These are phyloP conservation scores for Ceratina australensis DNA, from an alignment of 1,140 invertebrate species.

Conservation along the genomic window DNA sequence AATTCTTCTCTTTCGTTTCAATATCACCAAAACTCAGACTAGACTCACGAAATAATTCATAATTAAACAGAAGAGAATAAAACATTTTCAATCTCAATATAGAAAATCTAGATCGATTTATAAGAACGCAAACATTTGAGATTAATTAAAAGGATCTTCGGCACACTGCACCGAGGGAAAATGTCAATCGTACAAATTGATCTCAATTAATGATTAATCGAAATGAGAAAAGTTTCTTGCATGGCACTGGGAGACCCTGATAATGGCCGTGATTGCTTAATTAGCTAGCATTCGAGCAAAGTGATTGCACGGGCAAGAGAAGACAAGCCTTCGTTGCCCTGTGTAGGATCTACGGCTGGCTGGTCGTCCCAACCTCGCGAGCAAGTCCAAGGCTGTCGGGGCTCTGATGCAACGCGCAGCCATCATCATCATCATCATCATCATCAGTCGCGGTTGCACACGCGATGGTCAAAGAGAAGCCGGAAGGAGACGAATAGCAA, in stretches of 20 bases:
- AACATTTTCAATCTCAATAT: no score
- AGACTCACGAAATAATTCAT: no score
- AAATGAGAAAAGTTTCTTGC: no score
- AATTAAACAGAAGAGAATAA: no score
- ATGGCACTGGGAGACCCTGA: constrained; percentile 45
- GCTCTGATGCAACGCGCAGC: constrained; percentile 61
- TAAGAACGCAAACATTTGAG: no score
- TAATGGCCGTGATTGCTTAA: constrained; percentile 73
- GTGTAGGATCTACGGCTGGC: constrained; percentile 74
- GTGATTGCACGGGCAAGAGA: constrained; percentile 40
- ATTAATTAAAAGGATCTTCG: no score
- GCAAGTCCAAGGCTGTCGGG: constrained; percentile 74
- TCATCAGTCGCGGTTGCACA: constrained; percentile 28
- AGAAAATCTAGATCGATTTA: no score
- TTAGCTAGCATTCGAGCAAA: constrained; percentile 68
- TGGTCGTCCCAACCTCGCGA: constrained; percentile 70
- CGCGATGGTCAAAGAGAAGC: constrained; percentile 18
- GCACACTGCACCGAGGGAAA: no score
- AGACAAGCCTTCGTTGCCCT: constrained; percentile 7
- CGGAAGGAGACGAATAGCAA: background rate
- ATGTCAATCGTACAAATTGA: no score
- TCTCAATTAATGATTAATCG: no score
- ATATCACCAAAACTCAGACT: no score
- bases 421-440: background rate
- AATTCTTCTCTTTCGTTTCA: no score